A percentile compares a stretch with the other conserved stretches of the same genome.
Conservation (phyloP, 2,113 vertebrate species). For the Pogonocichla stellata region DNA sequence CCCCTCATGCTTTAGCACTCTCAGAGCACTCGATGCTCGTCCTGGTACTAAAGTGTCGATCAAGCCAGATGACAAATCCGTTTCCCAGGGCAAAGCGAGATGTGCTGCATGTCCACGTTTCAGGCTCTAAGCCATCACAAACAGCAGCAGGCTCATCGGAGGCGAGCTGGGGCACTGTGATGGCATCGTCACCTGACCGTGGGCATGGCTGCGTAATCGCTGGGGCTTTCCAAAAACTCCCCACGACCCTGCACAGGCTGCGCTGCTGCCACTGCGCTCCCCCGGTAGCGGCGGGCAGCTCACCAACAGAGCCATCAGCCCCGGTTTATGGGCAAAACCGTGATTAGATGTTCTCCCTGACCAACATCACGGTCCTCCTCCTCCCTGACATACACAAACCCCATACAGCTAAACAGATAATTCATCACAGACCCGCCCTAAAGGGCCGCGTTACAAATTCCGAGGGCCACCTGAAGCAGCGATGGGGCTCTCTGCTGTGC, state of each 20-base stretch:
- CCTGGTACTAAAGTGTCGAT: not conserved
- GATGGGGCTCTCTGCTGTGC: fast-evolving
- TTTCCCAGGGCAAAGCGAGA: not conserved
- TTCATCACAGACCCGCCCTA: not conserved
- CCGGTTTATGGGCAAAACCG: not conserved
- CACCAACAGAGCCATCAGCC: not conserved
- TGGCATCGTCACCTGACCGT: not conserved
- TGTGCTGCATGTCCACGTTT: not conserved
- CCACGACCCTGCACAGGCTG: not conserved
- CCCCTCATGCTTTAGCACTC: not conserved
- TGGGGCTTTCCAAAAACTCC: not conserved
- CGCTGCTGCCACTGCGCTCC: not conserved
- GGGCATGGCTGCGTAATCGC: not conserved
- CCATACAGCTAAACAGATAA: fast-evolving
- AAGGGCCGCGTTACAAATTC: not conserved
- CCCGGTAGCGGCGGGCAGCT: not conserved
- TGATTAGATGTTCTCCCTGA: fast-evolving
- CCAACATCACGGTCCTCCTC: fast-evolving
- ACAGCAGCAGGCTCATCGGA: not conserved
- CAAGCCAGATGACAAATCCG: not conserved
- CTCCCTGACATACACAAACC: not conserved
- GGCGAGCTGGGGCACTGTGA: not conserved
- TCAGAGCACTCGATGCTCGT: not conserved
- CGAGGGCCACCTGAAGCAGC: not conserved
- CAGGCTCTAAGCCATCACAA: not conserved